Evolutionary conservation across 2,888 invertebrate genomes (phyloP), one percentile per base, ranked within the genome.

Genomic region (Lepetodrilus schrolli): DNA sequence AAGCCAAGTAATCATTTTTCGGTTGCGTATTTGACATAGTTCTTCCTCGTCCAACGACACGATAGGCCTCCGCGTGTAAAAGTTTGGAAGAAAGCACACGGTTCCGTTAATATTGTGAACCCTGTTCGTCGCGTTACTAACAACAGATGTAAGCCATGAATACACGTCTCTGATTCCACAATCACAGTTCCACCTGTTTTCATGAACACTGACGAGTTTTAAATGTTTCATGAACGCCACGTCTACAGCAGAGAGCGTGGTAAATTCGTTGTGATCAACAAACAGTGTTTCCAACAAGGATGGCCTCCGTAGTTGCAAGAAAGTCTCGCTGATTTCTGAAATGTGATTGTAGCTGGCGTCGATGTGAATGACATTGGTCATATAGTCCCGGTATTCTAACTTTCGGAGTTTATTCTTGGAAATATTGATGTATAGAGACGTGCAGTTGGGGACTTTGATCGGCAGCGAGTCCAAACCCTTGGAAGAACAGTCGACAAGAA

Each of bases 141-240:
- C 23, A 4, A 13, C 26, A 17, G 21, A 13, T n/a, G 23, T 10
- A 13, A 68, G 23, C 68, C 68, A 68, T 8, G 43, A 23, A 7
- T 43, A 13, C 0, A 68, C n/a, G 10, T 26, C 4, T 0, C 7
- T 8, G n/a, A 68, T 68, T 26, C 17, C 26, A 23, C 68, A 68
- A 10, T 43, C 43, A 26, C 68, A 68, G 8, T 26, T 30, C 68
- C 68, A 68, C 4, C n/a, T 43, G 48, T 68, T 68, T 17, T 47
- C 17, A 26, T n/a, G 13, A 17, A 68, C 23, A 47, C 17, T 26
- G 13, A 47, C 48, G 0, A 13, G 23, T 47, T 47, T 38, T 26
- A 68, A 17, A 10, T 26, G 43, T 17, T 68, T 20, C 4, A 68
- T 26, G 4, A 68, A 5, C 5, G n/a, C 1, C 7, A 43, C 26